Conservation (phyloP, 2,888 invertebrate species). For the Nomada fabriciana region DNA sequence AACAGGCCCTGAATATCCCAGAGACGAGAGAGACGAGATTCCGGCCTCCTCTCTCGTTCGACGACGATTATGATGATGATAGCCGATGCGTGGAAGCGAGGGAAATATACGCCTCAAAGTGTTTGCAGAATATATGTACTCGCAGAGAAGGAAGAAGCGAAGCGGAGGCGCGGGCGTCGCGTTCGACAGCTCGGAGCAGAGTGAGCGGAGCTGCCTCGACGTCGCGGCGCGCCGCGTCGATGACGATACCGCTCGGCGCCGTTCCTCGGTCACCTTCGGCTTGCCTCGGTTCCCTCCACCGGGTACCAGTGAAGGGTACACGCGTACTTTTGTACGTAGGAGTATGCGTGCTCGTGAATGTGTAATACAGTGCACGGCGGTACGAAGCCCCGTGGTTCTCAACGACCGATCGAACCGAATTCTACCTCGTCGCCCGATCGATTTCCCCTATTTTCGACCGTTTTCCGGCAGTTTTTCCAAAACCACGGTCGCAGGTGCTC, state of each 20-base stretch:
- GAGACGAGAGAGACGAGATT: constrained; percentile 4
- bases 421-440: constrained; percentile 28
- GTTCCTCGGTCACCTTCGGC: constrained; percentile 61
- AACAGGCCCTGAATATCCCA: constrained; percentile 19
- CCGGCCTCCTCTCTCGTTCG: constrained; percentile 4
- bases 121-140: constrained; percentile 24
- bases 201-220: constrained; percentile 70
- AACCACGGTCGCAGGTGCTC: neutral
- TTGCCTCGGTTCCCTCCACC: constrained; percentile 51
- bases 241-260: constrained; percentile 56
- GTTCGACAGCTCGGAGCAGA: constrained; percentile 82
- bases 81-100: constrained; percentile 46
- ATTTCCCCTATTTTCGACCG: constrained; percentile 25
- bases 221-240: constrained; percentile 55
- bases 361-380: constrained; percentile 61
- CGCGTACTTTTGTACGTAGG: constrained; percentile 50
- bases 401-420: constrained; percentile 53
- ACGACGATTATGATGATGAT: constrained; percentile 6
- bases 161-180: constrained; percentile 72
- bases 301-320: constrained; percentile 51
- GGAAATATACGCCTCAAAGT: constrained; percentile 40
- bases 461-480: neutral
- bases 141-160: constrained; percentile 38
- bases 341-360: constrained; percentile 62
- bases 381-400: constrained; percentile 63